Percentiles rank a stretch among this genome's conserved stretches.
These are phyloP conservation scores for Simalia tracyae DNA, from an alignment of 2,797 vertebrate genomes.

Conservation along the genomic window DNA sequence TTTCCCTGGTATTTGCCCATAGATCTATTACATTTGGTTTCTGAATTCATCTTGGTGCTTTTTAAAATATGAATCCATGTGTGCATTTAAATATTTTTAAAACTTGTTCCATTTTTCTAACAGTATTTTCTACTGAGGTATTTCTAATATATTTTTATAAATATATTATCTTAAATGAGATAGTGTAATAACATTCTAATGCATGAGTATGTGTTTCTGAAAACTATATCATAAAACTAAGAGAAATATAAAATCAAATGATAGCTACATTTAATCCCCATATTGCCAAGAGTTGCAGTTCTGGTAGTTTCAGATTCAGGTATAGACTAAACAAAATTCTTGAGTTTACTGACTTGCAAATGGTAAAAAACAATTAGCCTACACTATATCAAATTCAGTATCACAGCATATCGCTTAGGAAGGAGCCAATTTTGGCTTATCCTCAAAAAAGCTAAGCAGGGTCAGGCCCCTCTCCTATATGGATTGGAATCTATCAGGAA, in stretches of 20 bases:
- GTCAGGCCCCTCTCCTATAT: too few species aligned
- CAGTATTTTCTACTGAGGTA: too few species aligned
- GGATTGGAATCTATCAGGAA: too few species aligned
- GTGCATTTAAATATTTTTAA: neutral
- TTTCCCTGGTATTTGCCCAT: neutral
- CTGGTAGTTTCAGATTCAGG: neutral
- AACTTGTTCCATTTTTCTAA: too few species aligned
- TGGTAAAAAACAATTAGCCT: neutral
- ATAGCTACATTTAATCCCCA: neutral
- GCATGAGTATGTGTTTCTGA: too few species aligned
- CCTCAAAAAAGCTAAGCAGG: too few species aligned
- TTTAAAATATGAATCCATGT: neutral
- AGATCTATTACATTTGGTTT: neutral
- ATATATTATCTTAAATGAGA: too few species aligned
- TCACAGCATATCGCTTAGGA: too few species aligned
- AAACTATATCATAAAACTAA: neutral
- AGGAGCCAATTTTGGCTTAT: too few species aligned
- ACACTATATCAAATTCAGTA: neutral
- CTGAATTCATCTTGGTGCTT: neutral
- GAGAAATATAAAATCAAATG: neutral
- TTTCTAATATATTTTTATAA: too few species aligned
- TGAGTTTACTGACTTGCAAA: neutral
- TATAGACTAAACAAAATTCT: neutral
- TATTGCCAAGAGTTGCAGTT: neutral
- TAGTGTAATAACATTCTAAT: too few species aligned